phyloP scores from a whole-genome alignment of 2,888 invertebrate species.

The Xanthia togata region DNA sequence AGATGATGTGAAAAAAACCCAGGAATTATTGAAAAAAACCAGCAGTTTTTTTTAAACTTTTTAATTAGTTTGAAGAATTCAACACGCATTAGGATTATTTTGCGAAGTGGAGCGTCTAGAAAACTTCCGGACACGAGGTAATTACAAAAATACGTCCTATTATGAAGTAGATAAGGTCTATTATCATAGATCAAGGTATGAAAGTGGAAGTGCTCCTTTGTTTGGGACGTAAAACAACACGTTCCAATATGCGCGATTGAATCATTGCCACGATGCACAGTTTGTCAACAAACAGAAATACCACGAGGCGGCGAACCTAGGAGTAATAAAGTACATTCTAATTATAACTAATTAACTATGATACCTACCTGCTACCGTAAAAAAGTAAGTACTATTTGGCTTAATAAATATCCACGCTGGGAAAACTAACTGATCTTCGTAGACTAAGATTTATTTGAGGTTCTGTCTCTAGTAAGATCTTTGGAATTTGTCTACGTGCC shows the following conservation, averaged over 20 bases:
- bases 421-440: neutral
- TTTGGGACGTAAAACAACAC: slow-evolving; percentile 57
- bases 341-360: slow-evolving; percentile 60
- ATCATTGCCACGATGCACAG: slow-evolving; percentile 68
- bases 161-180: slow-evolving; percentile 27
- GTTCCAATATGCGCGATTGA: slow-evolving; percentile 67
- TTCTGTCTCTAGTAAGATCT: neutral
- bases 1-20: no score
- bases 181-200: slow-evolving; percentile 34
- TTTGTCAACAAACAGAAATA: slow-evolving; percentile 77
- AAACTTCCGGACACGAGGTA: slow-evolving; percentile 47
- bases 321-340: slow-evolving; percentile 52
- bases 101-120: slow-evolving; percentile 48
- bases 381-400: no score
- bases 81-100: slow-evolving; percentile 38
- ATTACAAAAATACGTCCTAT: slow-evolving; percentile 41
- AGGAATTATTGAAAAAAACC: no score
- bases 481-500: slow-evolving; percentile 21
- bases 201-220: slow-evolving; percentile 47
- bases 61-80: no score
- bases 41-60: neutral
- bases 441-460: neutral
- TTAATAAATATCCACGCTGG: no score
- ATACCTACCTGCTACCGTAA: no score
- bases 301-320: slow-evolving; percentile 52